phyloP scores from a whole-genome alignment of 2,888 invertebrate genomes.

The Andrena marginata region DNA sequence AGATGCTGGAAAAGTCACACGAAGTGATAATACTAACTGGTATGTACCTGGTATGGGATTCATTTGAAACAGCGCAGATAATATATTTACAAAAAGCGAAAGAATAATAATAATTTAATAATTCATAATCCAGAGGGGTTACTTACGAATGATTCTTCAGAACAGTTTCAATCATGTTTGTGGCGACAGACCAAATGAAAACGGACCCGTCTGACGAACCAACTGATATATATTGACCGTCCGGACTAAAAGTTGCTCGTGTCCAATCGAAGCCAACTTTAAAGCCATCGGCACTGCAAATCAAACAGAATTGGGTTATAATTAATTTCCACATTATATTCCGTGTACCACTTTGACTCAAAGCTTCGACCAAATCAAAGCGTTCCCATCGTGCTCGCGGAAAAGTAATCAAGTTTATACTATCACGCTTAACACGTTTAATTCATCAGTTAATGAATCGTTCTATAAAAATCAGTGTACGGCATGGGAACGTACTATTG shows the following conservation, averaged over 20 bases:
- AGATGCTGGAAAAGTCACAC: no score
- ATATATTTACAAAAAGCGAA: not conserved
- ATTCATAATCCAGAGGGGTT: conserved; percentile 18
- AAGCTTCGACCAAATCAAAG: not conserved
- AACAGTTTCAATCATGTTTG: conserved; percentile 91
- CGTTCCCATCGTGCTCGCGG: not conserved
- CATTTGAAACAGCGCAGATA: not conserved
- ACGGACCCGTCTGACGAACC: conserved; percentile 97
- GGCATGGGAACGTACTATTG: not conserved
- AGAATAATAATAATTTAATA: not conserved
- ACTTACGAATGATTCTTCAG: conserved; percentile 94
- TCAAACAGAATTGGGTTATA: not conserved
- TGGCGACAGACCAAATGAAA: conserved; percentile 95
- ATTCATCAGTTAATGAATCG: conserved; percentile 1
- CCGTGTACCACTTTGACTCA: not conserved
- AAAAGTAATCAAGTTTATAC: not conserved
- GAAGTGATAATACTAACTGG: no score
- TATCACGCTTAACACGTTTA: not conserved
- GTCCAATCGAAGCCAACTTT: conserved; percentile 98
- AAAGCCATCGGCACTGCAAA: conserved; percentile 95
- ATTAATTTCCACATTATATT: not conserved
- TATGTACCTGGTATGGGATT: no score
- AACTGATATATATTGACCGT: conserved; percentile 94
- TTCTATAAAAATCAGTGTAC: not conserved
- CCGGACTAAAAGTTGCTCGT: conserved; percentile 96